Percentiles rank a stretch among this genome's conserved stretches.
Conservation (phyloP, 1,140 invertebrate genomes). For the Drosophila lowei region DNA sequence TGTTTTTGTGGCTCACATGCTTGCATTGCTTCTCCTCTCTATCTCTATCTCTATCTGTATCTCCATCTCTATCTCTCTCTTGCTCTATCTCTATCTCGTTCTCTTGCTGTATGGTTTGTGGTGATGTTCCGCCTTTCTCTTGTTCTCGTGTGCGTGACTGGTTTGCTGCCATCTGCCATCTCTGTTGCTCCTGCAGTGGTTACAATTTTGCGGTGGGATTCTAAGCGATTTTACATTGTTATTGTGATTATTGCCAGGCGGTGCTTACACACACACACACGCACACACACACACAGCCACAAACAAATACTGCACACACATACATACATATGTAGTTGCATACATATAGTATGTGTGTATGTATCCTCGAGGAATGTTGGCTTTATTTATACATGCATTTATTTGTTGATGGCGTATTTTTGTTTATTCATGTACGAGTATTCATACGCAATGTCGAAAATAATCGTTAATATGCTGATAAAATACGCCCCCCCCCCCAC, state of each 20-base stretch:
- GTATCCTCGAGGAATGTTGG: not conserved
- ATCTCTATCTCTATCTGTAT: conserved; percentile 2
- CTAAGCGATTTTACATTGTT: conserved; percentile 81
- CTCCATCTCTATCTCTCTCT: not conserved
- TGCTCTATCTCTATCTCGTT: not conserved
- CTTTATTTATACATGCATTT: conserved; percentile 75
- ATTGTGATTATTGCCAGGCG: conserved; percentile 72
- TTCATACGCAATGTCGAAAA: conserved; percentile 79
- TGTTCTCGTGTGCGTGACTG: conserved; percentile 35
- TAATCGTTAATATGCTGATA: conserved; percentile 80
- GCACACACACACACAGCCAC: conserved; percentile 20
- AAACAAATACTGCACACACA: too few relatives aligned
- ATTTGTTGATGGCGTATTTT: conserved; percentile 79
- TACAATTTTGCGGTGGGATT: conserved; percentile 73
- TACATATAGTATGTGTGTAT: too few relatives aligned
- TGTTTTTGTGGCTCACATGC: not conserved
- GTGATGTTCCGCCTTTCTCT: conserved; percentile 61
- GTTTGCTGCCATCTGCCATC: not conserved
- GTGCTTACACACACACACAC: conserved; percentile 11
- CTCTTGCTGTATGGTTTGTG: conserved; percentile 8
- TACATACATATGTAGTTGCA: too few relatives aligned
- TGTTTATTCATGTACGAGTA: conserved; percentile 72
- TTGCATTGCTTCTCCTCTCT: conserved; percentile 39
- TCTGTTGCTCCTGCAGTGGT: conserved; percentile 12
- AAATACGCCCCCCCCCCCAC: conserved; percentile 49